These are phyloP conservation scores for Hippocampus mohnikei DNA, from an alignment of 2,113 vertebrate species.

Conservation along the genomic window DNA sequence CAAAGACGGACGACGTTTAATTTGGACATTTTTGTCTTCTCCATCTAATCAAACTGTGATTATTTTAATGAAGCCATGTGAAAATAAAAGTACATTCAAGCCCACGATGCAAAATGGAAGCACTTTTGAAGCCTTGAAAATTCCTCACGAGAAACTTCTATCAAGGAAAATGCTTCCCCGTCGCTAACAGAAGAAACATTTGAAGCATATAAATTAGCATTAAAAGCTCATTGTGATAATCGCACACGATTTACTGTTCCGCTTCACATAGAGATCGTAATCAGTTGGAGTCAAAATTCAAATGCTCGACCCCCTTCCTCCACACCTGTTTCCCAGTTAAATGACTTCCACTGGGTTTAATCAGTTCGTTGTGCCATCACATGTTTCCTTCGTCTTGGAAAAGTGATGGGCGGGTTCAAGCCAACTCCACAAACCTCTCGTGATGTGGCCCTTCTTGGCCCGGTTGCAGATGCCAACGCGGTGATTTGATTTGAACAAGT, in stretches of 20 bases:
- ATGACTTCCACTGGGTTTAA: too few species aligned
- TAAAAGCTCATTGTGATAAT: neutral
- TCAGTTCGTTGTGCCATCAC: too few species aligned
- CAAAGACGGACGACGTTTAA: too few species aligned
- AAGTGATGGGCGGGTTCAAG: constrained; percentile 22
- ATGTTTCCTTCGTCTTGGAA: neutral
- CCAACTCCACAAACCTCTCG: constrained; percentile 8
- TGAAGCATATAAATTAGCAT: neutral
- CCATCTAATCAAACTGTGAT: too few species aligned
- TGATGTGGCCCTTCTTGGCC: constrained; percentile 31
- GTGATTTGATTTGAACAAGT: constrained; percentile 46
- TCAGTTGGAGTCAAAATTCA: neutral
- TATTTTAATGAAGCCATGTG: neutral
- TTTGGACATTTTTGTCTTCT: too few species aligned
- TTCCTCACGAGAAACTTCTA: too few species aligned
- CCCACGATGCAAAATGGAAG: neutral
- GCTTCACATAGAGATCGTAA: neutral
- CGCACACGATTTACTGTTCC: neutral
- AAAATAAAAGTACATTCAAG: neutral
- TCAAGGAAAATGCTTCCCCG: neutral
- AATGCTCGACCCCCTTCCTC: neutral
- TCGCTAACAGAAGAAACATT: neutral
- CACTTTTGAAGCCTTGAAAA: neutral
- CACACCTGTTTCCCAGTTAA: too few species aligned
- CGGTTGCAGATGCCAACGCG: constrained; percentile 26